A percentile compares a stretch with the other conserved stretches of the same genome.
Conservation (phyloP, 2,888 invertebrate genomes). For the Ennomos fuscantarius region DNA sequence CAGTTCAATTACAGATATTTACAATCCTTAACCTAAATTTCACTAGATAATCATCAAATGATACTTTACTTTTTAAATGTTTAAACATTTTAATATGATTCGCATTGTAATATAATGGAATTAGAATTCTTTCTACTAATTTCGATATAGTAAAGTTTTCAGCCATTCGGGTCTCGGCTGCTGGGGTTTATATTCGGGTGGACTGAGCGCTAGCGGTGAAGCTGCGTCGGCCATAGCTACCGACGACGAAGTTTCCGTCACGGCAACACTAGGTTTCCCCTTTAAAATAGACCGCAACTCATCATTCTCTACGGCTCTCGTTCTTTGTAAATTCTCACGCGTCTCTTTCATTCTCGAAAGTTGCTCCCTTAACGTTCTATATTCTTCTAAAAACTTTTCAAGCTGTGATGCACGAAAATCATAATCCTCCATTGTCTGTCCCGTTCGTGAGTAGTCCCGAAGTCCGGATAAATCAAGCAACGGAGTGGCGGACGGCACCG, state of each 20-base stretch:
- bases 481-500: conserved; percentile 85
- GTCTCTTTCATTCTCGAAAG: conserved; percentile 92
- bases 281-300: conserved; percentile 84
- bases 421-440: conserved; percentile 84
- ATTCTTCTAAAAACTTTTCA: conserved; percentile 92
- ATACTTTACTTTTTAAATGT: conserved; percentile 42
- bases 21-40: conserved; percentile 53
- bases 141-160: conserved; percentile 76
- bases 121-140: conserved; percentile 56
- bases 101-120: conserved; percentile 29
- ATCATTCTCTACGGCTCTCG: conserved; percentile 77
- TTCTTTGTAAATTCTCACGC: conserved; percentile 87
- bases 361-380: conserved; percentile 90
- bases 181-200: conserved; percentile 73
- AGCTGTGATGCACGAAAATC: conserved; percentile 92
- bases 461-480: conserved; percentile 86
- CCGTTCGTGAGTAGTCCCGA: conserved; percentile 75
- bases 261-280: conserved; percentile 82
- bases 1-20: conserved; percentile 75
- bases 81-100: conserved; percentile 35
- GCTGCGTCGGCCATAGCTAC: conserved; percentile 73
- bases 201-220: conserved; percentile 71
- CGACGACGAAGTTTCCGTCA: conserved; percentile 78
- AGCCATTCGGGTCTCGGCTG: conserved; percentile 77
- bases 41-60: conserved; percentile 45